Conservation (phyloP, 2,113 vertebrate species). For the Petrocephalus microphthalmus region DNA sequence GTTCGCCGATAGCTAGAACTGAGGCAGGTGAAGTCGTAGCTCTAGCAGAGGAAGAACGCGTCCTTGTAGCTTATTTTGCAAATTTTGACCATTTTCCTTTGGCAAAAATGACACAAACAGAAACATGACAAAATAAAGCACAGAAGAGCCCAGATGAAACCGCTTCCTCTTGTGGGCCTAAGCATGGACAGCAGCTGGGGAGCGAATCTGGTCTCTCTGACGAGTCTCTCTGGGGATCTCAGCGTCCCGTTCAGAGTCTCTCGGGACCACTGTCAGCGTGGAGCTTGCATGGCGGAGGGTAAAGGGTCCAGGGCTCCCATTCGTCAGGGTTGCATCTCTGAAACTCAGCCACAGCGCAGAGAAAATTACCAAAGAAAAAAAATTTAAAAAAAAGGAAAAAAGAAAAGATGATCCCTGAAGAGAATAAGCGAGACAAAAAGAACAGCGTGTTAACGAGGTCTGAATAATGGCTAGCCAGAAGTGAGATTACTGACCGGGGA, state of each 20-base stretch:
- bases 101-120: slow-evolving; percentile 41
- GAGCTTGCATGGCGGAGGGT: not conserved
- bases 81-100: slow-evolving; percentile 46
- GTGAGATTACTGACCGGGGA: not conserved
- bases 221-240: not conserved
- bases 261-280: not conserved
- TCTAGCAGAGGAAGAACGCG: slow-evolving; percentile 40
- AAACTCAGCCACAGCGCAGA: slow-evolving; percentile 57
- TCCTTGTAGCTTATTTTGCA: slow-evolving; percentile 27
- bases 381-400: slow-evolving; percentile 19
- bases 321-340: slow-evolving; percentile 55
- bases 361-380: slow-evolving; percentile 50
- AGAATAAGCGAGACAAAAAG: not conserved
- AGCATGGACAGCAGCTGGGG: not conserved
- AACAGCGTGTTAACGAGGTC: not conserved
- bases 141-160: slow-evolving; percentile 28
- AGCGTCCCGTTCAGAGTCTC: not conserved
- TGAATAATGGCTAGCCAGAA: not conserved
- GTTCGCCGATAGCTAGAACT: not conserved
- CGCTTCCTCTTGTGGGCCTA: not conserved
- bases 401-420: not conserved
- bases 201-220: not conserved
- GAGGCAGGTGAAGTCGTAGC: slow-evolving; percentile 20
- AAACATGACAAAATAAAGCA: not conserved
- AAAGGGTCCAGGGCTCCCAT: slow-evolving; percentile 33